Conservation (phyloP, 2,113 vertebrate species). For the Lipophrys pholis region DNA sequence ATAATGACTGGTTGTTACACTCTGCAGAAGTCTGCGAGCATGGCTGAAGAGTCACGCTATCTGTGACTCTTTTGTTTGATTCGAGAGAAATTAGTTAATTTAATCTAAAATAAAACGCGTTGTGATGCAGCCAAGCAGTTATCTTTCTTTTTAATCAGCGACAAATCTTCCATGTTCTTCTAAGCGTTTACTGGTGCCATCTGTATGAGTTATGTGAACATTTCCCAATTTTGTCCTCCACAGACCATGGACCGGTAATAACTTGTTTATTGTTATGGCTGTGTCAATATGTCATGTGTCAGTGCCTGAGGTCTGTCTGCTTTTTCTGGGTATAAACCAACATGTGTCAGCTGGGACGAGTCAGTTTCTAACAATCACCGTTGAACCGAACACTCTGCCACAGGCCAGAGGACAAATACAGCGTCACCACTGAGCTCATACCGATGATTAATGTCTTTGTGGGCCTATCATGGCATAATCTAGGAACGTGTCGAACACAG, state of each 20-base stretch:
- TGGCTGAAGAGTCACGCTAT: slow-evolving; percentile 22
- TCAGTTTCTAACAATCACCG: slow-evolving; percentile 15
- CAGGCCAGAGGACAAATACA: slow-evolving; percentile 22
- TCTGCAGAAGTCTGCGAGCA: slow-evolving; percentile 19
- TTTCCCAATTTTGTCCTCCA: not conserved
- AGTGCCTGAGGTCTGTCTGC: not conserved
- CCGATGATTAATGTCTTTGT: slow-evolving; percentile 32
- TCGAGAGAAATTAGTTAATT: slow-evolving; percentile 12
- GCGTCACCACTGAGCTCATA: slow-evolving; percentile 28
- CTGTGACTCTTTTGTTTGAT: slow-evolving; percentile 27
- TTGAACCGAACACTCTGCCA: slow-evolving; percentile 16
- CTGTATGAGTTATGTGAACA: slow-evolving; percentile 22
- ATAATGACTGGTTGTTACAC: slow-evolving; percentile 60
- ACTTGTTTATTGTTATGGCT: not conserved
- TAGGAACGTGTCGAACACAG: slow-evolving; percentile 17
- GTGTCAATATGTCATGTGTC: not conserved
- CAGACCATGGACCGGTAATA: not conserved
- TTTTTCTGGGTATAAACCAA: not conserved
- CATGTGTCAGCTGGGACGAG: slow-evolving; percentile 11
- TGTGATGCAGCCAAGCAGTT: slow-evolving; percentile 23
- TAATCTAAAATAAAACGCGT: slow-evolving; percentile 25
- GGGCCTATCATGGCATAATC: slow-evolving; percentile 6
- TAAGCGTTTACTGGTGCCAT: slow-evolving; percentile 23
- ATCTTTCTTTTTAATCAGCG: slow-evolving; percentile 8
- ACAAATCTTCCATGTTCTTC: slow-evolving; percentile 16